These are phyloP conservation scores for Condylura cristata DNA, from an alignment of 2,113 vertebrate genomes.

Conservation along the genomic window DNA sequence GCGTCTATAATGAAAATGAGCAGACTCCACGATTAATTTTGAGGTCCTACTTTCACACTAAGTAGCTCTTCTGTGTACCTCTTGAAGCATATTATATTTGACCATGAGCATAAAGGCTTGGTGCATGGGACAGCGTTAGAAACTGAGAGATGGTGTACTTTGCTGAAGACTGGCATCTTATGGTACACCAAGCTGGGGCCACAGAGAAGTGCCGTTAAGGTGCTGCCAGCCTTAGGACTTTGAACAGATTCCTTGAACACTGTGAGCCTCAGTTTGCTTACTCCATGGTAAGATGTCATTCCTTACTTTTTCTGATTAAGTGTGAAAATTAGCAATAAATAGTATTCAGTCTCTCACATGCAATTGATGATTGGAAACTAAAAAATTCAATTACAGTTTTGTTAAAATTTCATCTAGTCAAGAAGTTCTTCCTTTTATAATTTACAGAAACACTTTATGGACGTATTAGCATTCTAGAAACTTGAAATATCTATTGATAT, in stretches of 20 bases:
- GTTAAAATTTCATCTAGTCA: neutral
- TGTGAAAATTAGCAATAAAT: neutral
- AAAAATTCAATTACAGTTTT: neutral
- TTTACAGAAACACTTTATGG: neutral
- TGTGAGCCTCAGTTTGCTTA: neutral
- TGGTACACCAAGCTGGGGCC: too few relatives aligned
- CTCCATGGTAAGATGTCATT: neutral
- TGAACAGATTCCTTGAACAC: neutral
- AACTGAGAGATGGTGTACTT: neutral
- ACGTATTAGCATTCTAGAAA: neutral
- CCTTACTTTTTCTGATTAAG: neutral
- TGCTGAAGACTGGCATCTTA: neutral
- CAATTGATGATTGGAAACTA: neutral
- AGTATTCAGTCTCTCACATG: neutral
- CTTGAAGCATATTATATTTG: neutral
- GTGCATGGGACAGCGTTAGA: neutral
- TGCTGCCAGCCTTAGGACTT: neutral
- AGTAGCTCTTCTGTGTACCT: neutral
- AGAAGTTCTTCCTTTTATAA: neutral
- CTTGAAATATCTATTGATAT: neutral
- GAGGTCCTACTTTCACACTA: neutral
- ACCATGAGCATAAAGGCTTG: neutral
- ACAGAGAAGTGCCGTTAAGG: too few relatives aligned
- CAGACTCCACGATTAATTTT: neutral
- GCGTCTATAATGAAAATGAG: neutral